Evolutionary conservation across 1,140 invertebrate genomes (phyloP).

Genomic region (Panagrolaimus sp.): DNA sequence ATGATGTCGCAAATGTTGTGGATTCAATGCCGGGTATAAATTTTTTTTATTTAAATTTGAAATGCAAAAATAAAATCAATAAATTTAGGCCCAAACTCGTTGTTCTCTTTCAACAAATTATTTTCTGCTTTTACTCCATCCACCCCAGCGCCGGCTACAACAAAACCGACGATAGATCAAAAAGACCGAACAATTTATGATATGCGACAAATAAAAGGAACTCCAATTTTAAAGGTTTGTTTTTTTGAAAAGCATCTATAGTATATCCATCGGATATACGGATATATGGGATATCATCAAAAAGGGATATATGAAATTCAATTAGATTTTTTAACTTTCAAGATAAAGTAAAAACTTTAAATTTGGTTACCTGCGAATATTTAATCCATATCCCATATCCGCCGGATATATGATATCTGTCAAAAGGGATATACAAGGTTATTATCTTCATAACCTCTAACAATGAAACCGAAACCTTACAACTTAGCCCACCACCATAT

Average conservation of each 20-base stretch:
- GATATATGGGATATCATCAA: no score
- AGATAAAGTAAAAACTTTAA: no score
- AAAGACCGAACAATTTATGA: background rate
- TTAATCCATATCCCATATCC: no score
- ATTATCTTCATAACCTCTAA: no score
- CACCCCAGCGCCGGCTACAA: background rate
- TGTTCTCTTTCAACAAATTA: background rate
- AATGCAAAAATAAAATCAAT: background rate
- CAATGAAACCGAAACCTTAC: no score
- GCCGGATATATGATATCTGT: no score
- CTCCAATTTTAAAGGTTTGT: background rate
- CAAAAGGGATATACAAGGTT: no score
- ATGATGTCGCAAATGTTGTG: background rate
- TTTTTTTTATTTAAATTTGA: background rate
- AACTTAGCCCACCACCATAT: background rate
- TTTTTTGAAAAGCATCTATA: no score
- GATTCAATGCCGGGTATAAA: background rate
- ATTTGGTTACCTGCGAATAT: no score
- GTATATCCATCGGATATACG: no score
- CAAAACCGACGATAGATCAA: background rate
- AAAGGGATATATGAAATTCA: no score
- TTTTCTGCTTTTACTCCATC: background rate
- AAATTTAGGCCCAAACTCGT: constrained; percentile 7
- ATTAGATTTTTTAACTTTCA: no score
- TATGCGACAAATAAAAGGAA: background rate